phyloP scores from a whole-genome alignment of 2,888 invertebrate genomes.

The Drosophila infuscata region DNA sequence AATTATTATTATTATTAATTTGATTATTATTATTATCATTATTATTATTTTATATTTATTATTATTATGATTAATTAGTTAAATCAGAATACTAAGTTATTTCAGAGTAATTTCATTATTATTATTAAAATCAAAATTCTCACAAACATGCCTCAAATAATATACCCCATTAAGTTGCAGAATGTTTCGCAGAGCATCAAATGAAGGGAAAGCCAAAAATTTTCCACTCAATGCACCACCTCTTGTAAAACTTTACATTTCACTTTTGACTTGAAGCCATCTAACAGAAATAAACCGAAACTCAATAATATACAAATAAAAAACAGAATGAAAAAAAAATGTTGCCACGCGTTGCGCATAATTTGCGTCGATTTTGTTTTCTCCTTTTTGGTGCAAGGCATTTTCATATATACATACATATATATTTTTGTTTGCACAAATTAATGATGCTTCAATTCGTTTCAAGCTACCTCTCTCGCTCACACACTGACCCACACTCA shows the following conservation, averaged over 20 bases:
- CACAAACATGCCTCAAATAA: neutral
- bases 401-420: constrained; percentile 20
- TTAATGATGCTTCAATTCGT: constrained; percentile 70
- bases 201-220: constrained; percentile 7
- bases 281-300: constrained; percentile 4
- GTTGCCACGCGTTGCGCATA: constrained; percentile 55
- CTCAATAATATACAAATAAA: neutral
- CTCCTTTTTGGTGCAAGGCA: constrained; percentile 27
- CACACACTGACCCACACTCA: constrained; percentile 31
- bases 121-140: neutral
- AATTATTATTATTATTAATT: too few species aligned
- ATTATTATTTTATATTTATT: too few species aligned
- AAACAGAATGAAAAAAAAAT: neutral
- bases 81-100: neutral
- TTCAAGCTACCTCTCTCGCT: constrained; percentile 28
- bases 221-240: constrained; percentile 35
- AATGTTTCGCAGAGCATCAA: neutral
- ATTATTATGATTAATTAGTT: too few species aligned
- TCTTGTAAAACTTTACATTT: constrained; percentile 50
- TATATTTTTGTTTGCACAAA: constrained; percentile 72
- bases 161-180: neutral
- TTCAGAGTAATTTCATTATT: neutral
- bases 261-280: constrained; percentile 56
- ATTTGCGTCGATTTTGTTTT: constrained; percentile 50
- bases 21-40: too few species aligned